phyloP scores from a whole-genome alignment of 2,888 invertebrate genomes.

The Troides helena region DNA sequence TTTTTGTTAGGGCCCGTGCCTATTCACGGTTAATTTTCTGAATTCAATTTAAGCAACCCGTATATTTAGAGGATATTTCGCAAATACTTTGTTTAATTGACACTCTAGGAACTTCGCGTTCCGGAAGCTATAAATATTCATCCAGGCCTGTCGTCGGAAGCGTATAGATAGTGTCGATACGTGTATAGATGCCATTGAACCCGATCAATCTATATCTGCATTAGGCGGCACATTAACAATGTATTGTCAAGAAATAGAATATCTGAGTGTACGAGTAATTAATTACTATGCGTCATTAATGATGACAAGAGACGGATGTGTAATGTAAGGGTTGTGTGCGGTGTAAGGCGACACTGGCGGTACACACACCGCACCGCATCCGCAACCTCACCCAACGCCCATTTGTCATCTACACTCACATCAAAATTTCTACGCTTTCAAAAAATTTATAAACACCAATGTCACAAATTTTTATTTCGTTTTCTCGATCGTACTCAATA shows the following conservation, averaged over 20 bases:
- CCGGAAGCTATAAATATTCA: conserved; percentile 57
- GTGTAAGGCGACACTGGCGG: conserved; percentile 42
- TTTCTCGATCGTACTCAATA: not conserved
- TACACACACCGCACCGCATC: conserved; percentile 27
- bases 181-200: conserved; percentile 52
- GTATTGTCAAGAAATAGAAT: conserved; percentile 57
- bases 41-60: conserved; percentile 66
- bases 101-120: conserved; percentile 54
- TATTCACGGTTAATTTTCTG: conserved; percentile 67
- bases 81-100: conserved; percentile 69
- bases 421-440: conserved; percentile 25
- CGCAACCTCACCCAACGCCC: conserved; percentile 53
- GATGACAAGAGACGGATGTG: conserved; percentile 55
- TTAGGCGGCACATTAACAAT: conserved; percentile 45
- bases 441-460: not conserved
- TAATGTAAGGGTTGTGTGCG: conserved; percentile 41
- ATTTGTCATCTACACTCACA: conserved; percentile 57
- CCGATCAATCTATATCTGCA: conserved; percentile 34
- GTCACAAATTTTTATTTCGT: not conserved
- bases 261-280: conserved; percentile 58
- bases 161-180: conserved; percentile 42
- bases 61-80: conserved; percentile 60
- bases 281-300: conserved; percentile 64
- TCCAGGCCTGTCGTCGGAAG: conserved; percentile 43
- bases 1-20: conserved; percentile 60